phyloP scores from a whole-genome alignment of 2,888 invertebrate species.

The Agrilus mali region DNA sequence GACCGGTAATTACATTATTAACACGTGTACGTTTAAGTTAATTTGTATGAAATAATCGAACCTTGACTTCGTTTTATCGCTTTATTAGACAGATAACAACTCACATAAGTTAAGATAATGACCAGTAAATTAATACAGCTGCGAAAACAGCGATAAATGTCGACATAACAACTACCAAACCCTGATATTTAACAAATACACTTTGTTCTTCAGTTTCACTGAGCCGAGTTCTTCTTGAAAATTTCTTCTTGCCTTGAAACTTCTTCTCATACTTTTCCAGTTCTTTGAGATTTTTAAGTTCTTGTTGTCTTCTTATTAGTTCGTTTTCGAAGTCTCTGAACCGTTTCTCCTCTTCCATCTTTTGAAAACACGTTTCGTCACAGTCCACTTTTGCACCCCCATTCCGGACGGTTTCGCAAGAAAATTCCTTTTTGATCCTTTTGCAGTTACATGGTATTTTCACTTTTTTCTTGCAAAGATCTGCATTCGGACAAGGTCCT shows the following conservation, averaged over 20 bases:
- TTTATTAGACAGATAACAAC: too few species aligned
- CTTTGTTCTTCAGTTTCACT: conserved; percentile 19
- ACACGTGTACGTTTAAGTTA: not conserved
- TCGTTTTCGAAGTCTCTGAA: conserved; percentile 42
- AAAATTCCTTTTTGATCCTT: conserved; percentile 58
- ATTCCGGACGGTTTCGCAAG: conserved; percentile 47
- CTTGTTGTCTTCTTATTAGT: conserved; percentile 47
- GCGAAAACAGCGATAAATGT: not conserved
- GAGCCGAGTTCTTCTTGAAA: conserved; percentile 25
- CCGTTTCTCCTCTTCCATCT: conserved; percentile 41
- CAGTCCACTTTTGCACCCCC: conserved; percentile 42
- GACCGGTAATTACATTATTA: not conserved
- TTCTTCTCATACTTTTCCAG: conserved; percentile 66
- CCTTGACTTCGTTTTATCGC: not conserved
- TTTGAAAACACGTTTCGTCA: conserved; percentile 50
- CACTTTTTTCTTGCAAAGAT: conserved; percentile 66
- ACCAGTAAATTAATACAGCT: too few species aligned
- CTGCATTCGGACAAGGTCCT: conserved; percentile 52
- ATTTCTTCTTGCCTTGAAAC: conserved; percentile 52
- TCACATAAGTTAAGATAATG: too few species aligned
- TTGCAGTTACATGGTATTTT: conserved; percentile 69
- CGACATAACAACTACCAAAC: not conserved
- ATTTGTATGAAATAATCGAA: not conserved
- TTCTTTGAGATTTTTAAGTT: conserved; percentile 56
- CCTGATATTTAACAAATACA: too few species aligned